A percentile compares a stretch with the other conserved stretches of the same genome.
Evolutionary conservation across 2,888 invertebrate genomes (phyloP).

Genomic region (Vanessa cardui): DNA sequence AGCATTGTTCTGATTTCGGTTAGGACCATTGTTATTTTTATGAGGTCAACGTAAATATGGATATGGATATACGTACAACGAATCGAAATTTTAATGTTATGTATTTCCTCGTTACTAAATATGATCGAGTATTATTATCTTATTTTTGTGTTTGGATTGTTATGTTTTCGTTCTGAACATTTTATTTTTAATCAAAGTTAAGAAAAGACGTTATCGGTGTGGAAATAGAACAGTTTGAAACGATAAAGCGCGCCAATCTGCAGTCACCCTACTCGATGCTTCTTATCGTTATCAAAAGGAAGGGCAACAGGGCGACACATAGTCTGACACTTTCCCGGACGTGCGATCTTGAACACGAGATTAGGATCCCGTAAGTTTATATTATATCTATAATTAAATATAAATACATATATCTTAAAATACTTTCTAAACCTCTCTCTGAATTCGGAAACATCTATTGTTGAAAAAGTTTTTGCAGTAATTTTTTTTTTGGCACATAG

Average conservation of each 20-base stretch:
- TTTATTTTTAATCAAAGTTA: neutral
- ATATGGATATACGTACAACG: too few relatives aligned
- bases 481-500: too few relatives aligned
- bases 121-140: too few relatives aligned
- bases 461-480: too few relatives aligned
- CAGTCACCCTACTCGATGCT: slow-evolving; percentile 26
- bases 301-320: slow-evolving; percentile 61
- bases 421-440: too few relatives aligned
- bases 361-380: slow-evolving; percentile 3
- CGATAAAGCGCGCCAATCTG: slow-evolving; percentile 36
- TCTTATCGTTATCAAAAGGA: slow-evolving; percentile 49
- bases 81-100: too few relatives aligned
- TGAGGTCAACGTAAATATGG: slow-evolving; percentile 1
- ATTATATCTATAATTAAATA: neutral
- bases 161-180: too few relatives aligned
- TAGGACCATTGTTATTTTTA: slow-evolving; percentile 8
- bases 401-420: too few relatives aligned
- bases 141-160: too few relatives aligned
- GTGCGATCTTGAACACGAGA: slow-evolving; percentile 16
- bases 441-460: too few relatives aligned
- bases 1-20: slow-evolving; percentile 3
- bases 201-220: neutral
- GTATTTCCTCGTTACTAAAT: too few relatives aligned
- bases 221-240: slow-evolving; percentile 11
- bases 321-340: slow-evolving; percentile 52